Evolutionary conservation across 2,888 invertebrate genomes (phyloP), one percentile per base, ranked within the genome.

Genomic region (Clusia tigrina): DNA sequence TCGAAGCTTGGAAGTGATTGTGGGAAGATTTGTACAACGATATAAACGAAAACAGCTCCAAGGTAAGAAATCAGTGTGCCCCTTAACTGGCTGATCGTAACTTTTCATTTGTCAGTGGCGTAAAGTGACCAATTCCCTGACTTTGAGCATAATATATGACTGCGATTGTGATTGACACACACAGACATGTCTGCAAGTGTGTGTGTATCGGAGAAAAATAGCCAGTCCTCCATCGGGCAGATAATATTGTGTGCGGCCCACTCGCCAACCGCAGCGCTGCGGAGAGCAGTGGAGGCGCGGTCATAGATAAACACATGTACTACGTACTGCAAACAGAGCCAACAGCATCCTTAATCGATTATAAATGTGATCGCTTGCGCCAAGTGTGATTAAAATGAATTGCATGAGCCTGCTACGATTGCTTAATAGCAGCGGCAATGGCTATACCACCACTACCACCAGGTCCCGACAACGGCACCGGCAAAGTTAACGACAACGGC

Each of bases 321-420:
- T n/a, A n/a, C 42, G n/a, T 3, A 42, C 42, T 38, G 53, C 52
- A 61, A 51, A 56, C n/a, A 23, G 38, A 46, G 37, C 52, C 42
- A 57, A 57, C 59, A 46, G 57, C 56, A 58, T 63, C 63, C 66
- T 65, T 66, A 79, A 77, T 78, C 78, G 78, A 73, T 77, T 76
- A 78, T 75, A 73, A 77, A 77, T 76, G 78, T 71, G 78, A 54
- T 55, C 55, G 58, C 57, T 62, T 57, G 66, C 42, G 51, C 42
- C n/a, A 59, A 69, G 77, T 78, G 77, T 73, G 77, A 78, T 74
- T 77, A 71, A 79, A 76, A 78, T 74, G 78, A 79, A 79, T 79
- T 78, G 78, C 74, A 70, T 70, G 69, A 64, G 58, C 63, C 66
- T 24, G 57, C 56, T 59, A 42, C 46, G 62, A 62, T 63, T 38